Base-by-base conservation (phyloP, 2,888 invertebrate species). In the Drosophila infuscata region DNA sequence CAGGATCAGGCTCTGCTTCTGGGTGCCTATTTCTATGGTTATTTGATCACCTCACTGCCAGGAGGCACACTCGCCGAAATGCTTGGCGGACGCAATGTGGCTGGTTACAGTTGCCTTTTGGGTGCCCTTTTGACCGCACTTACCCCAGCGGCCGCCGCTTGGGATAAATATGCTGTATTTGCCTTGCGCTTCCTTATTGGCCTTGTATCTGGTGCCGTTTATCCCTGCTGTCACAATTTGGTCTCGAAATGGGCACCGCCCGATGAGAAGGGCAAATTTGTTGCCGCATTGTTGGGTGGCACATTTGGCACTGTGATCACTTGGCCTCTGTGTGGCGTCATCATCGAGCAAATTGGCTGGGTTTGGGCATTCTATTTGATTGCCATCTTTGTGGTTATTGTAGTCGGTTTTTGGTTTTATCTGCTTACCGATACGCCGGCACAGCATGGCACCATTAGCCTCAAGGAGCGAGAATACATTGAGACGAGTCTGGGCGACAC, bases 191-290 rank as follows among this genome's bases (percentile, higher is more conserved):
- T 96, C 81, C 82, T 94, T 0, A 94, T 95, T 38, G 96, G 96
- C 72, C 92, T 95, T 64, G 93, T 95, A 64, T 95, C 95, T 83
- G 96, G 91, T 5, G 92, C 92, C 0, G 82, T 92, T 17, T 92
- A 92, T 82, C 91, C 91, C 0, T 89, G 88, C n/a, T 92, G 91
- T 38, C 91, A 92, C 43, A 94, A 94, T 5, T 89, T 96, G 68
- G 95, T 96, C 6, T 96, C 96, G 0, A 94, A 95, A 83, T 96
- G 96, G 96, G 94, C 96, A 0, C 96, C 96, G 0, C 96, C 96
- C 2, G 94, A 94, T n/a, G 96, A 96, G 90, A 96, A 95, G 90
- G 95, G 96, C 11, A 95, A 96, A 88, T 96, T 96, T 87, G 94
- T 96, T 1, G 95, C 95, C 82, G 95, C 96, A 0, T 93, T 96